Evolutionary conservation across 1,140 invertebrate species (phyloP).

Genomic region (Pemphigus obesinymphae): DNA sequence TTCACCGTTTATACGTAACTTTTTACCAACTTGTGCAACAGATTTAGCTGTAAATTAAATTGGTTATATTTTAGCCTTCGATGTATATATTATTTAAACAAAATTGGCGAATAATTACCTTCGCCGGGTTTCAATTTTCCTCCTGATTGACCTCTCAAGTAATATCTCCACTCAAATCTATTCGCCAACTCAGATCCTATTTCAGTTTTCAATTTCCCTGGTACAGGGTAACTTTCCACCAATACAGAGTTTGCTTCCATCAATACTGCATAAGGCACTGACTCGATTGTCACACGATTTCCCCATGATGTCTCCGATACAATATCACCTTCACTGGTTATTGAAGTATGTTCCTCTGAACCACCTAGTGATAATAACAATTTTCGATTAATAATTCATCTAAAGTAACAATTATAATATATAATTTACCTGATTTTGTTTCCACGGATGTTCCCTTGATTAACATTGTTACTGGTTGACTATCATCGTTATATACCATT

Average conservation of each 20-base stretch:
- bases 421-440: constrained; percentile 59
- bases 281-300: constrained; percentile 77
- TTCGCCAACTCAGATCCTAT: constrained; percentile 86
- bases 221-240: constrained; percentile 83
- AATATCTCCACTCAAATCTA: constrained; percentile 91
- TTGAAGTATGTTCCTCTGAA: constrained; percentile 71
- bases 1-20: constrained; percentile 83
- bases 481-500: constrained; percentile 74
- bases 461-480: constrained; percentile 73
- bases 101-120: constrained; percentile 13
- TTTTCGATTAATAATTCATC: background rate
- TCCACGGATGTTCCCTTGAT: constrained; percentile 82
- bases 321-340: constrained; percentile 77
- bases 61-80: constrained; percentile 55
- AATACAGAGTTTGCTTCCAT: constrained; percentile 76
- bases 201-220: constrained; percentile 81
- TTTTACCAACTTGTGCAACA: constrained; percentile 75
- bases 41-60: constrained; percentile 54
- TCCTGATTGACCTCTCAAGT: constrained; percentile 55
- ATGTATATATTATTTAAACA: background rate
- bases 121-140: constrained; percentile 44
- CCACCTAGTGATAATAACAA: constrained; percentile 55
- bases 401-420: background rate
- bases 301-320: constrained; percentile 73
- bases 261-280: constrained; percentile 75